These are phyloP conservation scores for Brachypteracias leptosomus DNA, from an alignment of 2,113 vertebrate genomes.

Conservation along the genomic window DNA sequence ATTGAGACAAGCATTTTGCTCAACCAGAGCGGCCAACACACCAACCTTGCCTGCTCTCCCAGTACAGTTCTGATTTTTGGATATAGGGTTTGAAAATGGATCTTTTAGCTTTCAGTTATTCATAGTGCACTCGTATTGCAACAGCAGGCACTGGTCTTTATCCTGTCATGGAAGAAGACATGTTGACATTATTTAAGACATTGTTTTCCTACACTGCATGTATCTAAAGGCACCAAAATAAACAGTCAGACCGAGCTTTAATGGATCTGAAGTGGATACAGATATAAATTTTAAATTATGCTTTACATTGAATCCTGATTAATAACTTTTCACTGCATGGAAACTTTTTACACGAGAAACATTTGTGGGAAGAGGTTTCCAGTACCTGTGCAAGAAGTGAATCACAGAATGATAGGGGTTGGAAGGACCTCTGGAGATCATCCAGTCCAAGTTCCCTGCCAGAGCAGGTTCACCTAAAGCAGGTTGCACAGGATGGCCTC, in stretches of 20 bases:
- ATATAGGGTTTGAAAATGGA: not conserved
- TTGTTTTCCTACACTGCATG: not conserved
- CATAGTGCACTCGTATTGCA: not conserved
- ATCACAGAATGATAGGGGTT: too few species aligned
- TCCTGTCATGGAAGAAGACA: not conserved
- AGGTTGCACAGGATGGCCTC: too few species aligned
- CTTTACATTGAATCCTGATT: not conserved
- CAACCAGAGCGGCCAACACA: not conserved
- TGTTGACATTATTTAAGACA: not conserved
- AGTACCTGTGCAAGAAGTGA: not conserved
- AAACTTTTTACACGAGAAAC: not conserved
- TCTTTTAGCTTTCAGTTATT: not conserved
- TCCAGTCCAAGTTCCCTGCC: too few species aligned
- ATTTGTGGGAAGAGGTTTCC: not conserved
- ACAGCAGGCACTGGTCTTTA: not conserved
- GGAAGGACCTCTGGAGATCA: too few species aligned
- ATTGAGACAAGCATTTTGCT: not conserved
- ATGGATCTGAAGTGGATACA: not conserved
- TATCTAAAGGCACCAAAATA: not conserved
- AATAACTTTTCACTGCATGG: not conserved
- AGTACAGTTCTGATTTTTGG: not conserved
- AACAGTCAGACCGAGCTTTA: not conserved
- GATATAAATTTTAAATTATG: not conserved
- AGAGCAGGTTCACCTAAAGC: too few species aligned
- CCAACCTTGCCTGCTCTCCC: not conserved